Conservation (phyloP, 2,888 invertebrate species). For the Hirudinaria manillensis region DNA sequence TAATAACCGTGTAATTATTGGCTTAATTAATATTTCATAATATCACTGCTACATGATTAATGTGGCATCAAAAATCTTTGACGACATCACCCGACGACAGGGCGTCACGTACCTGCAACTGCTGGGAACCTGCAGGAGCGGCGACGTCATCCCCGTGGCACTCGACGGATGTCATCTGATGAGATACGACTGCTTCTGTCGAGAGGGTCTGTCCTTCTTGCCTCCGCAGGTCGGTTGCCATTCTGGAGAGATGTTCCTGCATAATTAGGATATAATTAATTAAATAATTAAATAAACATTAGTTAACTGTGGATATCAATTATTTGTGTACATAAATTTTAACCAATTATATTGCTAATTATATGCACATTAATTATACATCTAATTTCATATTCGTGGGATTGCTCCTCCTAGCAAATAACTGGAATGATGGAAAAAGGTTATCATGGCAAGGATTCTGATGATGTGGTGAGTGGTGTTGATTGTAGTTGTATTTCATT, state of each 20-base stretch:
- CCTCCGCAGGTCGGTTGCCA: conserved; percentile 49
- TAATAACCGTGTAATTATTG: too few species aligned
- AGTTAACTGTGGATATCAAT: not conserved
- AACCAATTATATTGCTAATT: too few species aligned
- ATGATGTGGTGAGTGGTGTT: too few species aligned
- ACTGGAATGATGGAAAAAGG: too few species aligned
- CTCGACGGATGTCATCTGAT: conserved; percentile 47
- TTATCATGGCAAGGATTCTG: too few species aligned
- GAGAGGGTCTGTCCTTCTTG: conserved; percentile 48
- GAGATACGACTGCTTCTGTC: conserved; percentile 45
- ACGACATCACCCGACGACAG: conserved; percentile 39
- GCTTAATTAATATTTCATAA: too few species aligned
- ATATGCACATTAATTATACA: too few species aligned
- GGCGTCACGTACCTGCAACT: conserved; percentile 50
- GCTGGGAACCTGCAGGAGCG: conserved; percentile 53
- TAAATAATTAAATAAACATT: not conserved
- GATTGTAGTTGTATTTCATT: too few species aligned
- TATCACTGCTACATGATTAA: too few species aligned
- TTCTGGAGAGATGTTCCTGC: not conserved
- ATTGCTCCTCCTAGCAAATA: too few species aligned
- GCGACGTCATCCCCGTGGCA: conserved; percentile 50
- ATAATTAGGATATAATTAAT: not conserved
- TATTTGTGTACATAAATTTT: not conserved
- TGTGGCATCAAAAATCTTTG: too few species aligned
- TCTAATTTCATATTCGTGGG: too few species aligned